A percentile compares a stretch with the other conserved stretches of the same genome.
Evolutionary conservation across 2,113 vertebrate genomes (phyloP).

Genomic region (Cynopterus brachyotis): DNA sequence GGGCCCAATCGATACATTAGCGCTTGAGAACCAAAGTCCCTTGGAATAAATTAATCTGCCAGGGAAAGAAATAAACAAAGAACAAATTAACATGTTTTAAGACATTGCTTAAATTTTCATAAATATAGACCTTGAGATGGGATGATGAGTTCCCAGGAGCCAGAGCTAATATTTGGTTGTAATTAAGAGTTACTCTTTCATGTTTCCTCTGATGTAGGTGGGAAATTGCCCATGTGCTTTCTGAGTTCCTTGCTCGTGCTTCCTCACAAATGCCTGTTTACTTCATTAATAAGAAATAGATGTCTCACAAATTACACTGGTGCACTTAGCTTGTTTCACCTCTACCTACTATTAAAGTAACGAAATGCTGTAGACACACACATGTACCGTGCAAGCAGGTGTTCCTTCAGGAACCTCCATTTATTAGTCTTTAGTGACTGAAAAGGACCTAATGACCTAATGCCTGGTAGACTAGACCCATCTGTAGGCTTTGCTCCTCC

Average conservation of each 20-base stretch:
- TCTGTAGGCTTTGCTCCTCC: too few relatives aligned
- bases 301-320: constrained; percentile 60
- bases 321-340: constrained; percentile 18
- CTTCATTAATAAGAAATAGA: constrained; percentile 67
- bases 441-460: neutral
- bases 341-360: constrained; percentile 52
- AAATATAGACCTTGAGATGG: constrained; percentile 88
- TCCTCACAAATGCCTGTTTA: constrained; percentile 73
- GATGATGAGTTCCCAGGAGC: constrained; percentile 89
- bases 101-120: constrained; percentile 90
- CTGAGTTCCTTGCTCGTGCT: constrained; percentile 75
- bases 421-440: neutral
- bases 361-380: neutral
- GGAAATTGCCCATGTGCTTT: constrained; percentile 79
- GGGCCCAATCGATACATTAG: constrained; percentile 85
- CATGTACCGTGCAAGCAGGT: neutral
- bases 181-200: constrained; percentile 88
- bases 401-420: neutral
- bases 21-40: constrained; percentile 86
- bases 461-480: neutral
- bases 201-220: constrained; percentile 86
- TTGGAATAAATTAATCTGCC: constrained; percentile 88
- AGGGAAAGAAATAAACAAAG: constrained; percentile 89
- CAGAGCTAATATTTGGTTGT: constrained; percentile 87
- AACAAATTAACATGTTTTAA: constrained; percentile 91